Evolutionary conservation across 2,113 vertebrate genomes (phyloP).

Genomic region (Gopherus evgoodei): DNA sequence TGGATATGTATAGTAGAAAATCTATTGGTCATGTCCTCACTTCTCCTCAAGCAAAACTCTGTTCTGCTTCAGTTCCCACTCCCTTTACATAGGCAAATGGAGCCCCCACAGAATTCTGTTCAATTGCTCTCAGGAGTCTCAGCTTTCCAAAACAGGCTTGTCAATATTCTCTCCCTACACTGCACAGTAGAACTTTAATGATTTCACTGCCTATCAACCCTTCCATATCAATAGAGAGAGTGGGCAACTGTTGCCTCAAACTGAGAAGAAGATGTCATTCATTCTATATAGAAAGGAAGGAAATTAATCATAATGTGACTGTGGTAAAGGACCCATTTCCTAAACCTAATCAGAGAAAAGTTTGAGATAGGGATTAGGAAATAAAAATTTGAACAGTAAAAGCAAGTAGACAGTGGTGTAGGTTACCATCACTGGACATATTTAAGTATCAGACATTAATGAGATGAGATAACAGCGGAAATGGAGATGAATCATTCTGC

Average conservation of each 20-base stretch:
- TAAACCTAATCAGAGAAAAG: neutral
- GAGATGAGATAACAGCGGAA: neutral
- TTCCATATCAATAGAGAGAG: neutral
- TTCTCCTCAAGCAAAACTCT: neutral
- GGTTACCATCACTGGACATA: neutral
- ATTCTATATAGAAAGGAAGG: neutral
- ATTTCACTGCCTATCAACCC: accelerated
- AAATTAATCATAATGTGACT: neutral
- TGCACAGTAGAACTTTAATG: neutral
- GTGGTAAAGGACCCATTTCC: neutral
- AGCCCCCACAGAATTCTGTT: neutral
- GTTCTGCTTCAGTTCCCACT: no score
- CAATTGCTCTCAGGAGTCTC: neutral
- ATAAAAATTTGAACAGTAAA: neutral
- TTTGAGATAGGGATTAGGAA: neutral
- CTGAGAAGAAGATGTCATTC: neutral
- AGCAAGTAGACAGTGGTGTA: neutral
- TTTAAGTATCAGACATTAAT: neutral
- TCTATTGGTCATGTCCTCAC: neutral
- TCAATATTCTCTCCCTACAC: neutral
- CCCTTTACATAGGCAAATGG: neutral
- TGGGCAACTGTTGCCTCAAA: accelerated
- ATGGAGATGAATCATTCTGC: neutral
- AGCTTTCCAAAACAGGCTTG: neutral
- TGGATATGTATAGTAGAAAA: accelerated